Percentiles rank a stretch among this genome's conserved stretches.
Evolutionary conservation across 1,140 invertebrate genomes (phyloP).

Genomic region (Holotrichia oblita): DNA sequence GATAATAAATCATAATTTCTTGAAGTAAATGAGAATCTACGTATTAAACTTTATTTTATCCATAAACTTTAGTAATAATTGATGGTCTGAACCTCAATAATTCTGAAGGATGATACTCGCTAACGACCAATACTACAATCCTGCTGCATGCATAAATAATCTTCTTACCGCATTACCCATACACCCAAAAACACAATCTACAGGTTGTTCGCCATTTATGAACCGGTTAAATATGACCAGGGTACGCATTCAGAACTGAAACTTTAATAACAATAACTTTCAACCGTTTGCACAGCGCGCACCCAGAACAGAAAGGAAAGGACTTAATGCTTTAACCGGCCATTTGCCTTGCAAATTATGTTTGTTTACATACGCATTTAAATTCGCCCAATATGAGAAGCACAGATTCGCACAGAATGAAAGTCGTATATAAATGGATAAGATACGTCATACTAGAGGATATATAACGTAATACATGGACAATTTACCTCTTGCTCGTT

Average conservation of each 20-base stretch:
- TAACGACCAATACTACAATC: not conserved
- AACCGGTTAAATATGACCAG: slow-evolving; percentile 9
- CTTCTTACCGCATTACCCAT: not conserved
- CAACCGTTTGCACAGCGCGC: not conserved
- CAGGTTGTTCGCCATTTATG: slow-evolving; percentile 26
- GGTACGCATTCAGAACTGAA: slow-evolving; percentile 11
- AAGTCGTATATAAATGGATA: not conserved
- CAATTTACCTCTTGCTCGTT: slow-evolving; percentile 7
- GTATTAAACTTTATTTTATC: too few relatives aligned
- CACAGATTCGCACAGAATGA: not conserved
- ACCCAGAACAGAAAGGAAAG: slow-evolving; percentile 1
- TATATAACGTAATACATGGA: not conserved
- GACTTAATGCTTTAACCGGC: not conserved
- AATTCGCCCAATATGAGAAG: not conserved
- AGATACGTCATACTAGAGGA: too few relatives aligned
- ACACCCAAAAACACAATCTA: slow-evolving; percentile 28
- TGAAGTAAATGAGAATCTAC: too few relatives aligned
- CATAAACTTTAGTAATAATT: too few relatives aligned
- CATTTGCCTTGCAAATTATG: slow-evolving; percentile 35
- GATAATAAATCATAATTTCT: too few relatives aligned
- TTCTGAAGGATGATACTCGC: not conserved
- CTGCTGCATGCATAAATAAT: slow-evolving; percentile 3
- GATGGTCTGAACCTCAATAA: too few relatives aligned
- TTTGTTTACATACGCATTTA: slow-evolving; percentile 15
- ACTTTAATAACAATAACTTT: slow-evolving; percentile 35